Evolutionary conservation across 2,797 vertebrate genomes (phyloP).

Genomic region (Prunella strophiata): DNA sequence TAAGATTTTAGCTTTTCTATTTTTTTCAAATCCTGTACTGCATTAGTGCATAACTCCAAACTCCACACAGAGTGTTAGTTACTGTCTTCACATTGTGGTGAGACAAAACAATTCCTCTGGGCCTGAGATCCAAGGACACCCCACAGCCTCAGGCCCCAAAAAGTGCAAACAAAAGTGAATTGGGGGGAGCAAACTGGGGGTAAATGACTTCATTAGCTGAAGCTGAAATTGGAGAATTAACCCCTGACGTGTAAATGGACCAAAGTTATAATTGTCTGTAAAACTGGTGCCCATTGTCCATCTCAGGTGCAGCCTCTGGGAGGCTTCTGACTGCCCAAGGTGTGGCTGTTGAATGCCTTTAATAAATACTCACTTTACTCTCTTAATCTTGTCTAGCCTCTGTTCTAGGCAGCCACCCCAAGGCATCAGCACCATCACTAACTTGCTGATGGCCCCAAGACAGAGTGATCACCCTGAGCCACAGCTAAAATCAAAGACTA

Average conservation of each 20-base stretch:
- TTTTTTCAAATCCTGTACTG: too few species aligned
- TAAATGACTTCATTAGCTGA: neutral
- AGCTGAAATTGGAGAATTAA: neutral
- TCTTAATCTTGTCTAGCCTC: rapidly evolving
- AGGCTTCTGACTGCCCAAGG: neutral
- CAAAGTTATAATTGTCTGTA: neutral
- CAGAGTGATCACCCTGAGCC: neutral
- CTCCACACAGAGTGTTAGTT: neutral
- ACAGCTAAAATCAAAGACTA: neutral
- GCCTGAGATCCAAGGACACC: neutral
- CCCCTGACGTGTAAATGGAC: neutral
- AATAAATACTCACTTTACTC: neutral
- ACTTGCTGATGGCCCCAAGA: neutral
- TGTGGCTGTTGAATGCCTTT: neutral
- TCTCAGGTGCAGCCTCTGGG: neutral
- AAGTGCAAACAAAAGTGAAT: neutral
- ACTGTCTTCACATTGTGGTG: neutral
- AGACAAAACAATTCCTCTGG: neutral
- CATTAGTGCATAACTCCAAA: neutral
- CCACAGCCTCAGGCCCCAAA: rapidly evolving
- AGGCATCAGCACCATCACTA: neutral
- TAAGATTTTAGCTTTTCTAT: neutral
- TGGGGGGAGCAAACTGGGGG: neutral
- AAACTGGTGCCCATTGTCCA: neutral
- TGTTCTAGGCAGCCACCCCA: neutral